Evolutionary conservation across 2,888 invertebrate species (phyloP).

Genomic region (Troides aeacus): DNA sequence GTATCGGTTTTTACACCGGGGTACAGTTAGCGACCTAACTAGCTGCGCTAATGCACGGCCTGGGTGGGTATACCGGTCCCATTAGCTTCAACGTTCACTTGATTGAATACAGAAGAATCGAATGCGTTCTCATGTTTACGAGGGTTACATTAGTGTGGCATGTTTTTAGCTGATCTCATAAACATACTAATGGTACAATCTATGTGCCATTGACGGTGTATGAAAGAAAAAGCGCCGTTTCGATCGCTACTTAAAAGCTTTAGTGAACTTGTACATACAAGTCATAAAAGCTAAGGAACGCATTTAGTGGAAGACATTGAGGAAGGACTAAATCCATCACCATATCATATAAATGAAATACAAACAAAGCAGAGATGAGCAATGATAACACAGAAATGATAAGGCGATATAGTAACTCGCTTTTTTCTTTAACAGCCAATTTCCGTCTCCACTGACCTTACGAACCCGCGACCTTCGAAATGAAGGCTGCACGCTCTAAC

Average conservation of each 20-base stretch:
- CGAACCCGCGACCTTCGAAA: too few relatives aligned
- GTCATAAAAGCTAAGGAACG: too few relatives aligned
- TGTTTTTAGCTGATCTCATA: neutral
- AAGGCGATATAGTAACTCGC: too few relatives aligned
- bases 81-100: neutral
- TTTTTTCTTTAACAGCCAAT: too few relatives aligned
- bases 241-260: neutral
- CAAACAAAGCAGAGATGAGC: too few relatives aligned
- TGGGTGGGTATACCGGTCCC: neutral
- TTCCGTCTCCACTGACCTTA: too few relatives aligned
- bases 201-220: neutral
- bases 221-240: neutral
- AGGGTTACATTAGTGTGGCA: neutral
- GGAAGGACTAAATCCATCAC: too few relatives aligned
- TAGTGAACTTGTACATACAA: neutral
- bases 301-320: too few relatives aligned
- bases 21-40: conserved; percentile 25
- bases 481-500: too few relatives aligned
- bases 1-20: conserved; percentile 17
- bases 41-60: conserved; percentile 15
- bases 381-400: too few relatives aligned
- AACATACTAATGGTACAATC: neutral
- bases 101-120: conserved; percentile 2
- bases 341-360: too few relatives aligned
- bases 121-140: neutral